phyloP scores from a whole-genome alignment of 2,113 vertebrate species.

The Sitta europaea region DNA sequence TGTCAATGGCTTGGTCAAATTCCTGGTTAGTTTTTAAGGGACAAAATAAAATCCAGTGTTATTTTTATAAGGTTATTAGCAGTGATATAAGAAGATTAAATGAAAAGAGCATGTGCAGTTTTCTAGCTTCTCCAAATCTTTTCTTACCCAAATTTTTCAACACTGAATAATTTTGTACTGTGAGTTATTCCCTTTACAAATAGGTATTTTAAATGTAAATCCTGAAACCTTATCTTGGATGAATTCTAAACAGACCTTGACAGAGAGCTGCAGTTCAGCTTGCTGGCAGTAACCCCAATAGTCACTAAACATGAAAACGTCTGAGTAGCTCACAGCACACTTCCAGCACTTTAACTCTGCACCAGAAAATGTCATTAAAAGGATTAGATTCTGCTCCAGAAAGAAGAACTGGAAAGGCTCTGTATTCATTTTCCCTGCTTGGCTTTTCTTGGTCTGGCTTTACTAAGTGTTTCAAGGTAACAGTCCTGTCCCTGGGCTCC shows the following conservation, averaged over 20 bases:
- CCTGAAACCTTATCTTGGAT: neutral
- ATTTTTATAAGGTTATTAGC: neutral
- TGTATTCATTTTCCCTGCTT: neutral
- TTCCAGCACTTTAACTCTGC: neutral
- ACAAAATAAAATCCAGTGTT: neutral
- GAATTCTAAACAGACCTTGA: neutral
- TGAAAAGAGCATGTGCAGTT: neutral
- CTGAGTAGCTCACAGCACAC: neutral
- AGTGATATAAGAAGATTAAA: neutral
- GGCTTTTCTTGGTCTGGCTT: neutral
- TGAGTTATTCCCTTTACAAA: neutral
- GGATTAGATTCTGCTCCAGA: neutral
- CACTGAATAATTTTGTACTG: neutral
- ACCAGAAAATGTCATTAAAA: neutral
- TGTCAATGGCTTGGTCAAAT: neutral
- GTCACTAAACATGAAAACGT: neutral
- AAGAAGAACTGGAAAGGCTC: conserved; percentile 7
- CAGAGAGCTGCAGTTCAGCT: neutral
- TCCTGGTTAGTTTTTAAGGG: neutral
- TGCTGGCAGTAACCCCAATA: neutral
- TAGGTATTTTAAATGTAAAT: neutral
- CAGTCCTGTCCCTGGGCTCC: neutral
- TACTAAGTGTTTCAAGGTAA: neutral
- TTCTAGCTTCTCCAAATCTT: neutral
- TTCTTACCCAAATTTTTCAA: neutral